These are phyloP conservation scores for Apostichopus japonicus DNA, from an alignment of 35 echinoderm and acorn worm species.

Conservation along the genomic window DNA sequence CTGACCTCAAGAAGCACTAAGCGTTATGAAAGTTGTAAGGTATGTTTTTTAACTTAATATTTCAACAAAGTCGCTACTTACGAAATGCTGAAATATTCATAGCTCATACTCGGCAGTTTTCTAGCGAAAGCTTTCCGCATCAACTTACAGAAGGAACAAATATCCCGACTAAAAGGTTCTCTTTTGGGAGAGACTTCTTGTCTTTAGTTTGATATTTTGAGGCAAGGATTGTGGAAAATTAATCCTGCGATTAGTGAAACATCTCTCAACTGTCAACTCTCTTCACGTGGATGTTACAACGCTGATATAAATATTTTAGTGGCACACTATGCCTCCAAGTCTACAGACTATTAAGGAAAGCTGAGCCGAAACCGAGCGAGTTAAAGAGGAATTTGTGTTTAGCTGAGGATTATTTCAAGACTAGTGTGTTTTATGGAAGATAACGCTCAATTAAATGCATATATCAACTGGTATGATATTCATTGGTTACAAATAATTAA, in stretches of 20 bases:
- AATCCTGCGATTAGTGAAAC: constrained; percentile 36
- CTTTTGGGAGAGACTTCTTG: constrained; percentile 12
- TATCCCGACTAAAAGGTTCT: constrained; percentile 22
- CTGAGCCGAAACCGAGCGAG: background rate
- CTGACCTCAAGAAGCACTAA: too few relatives aligned
- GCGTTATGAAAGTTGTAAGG: background rate
- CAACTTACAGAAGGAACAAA: background rate
- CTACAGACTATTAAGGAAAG: constrained; percentile 16
- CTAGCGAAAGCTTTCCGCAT: background rate
- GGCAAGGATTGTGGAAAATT: constrained; percentile 18
- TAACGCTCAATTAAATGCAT: constrained; percentile 17
- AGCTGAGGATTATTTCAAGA: background rate
- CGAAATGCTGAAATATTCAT: constrained; percentile 1
- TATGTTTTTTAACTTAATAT: constrained; percentile 1
- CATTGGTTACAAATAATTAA: constrained; percentile 31
- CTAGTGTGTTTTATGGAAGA: constrained; percentile 5
- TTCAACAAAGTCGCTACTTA: constrained; percentile 3
- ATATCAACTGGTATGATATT: background rate
- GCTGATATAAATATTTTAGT: constrained; percentile 36
- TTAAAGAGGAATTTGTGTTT: constrained; percentile 5
- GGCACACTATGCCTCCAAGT: constrained; percentile 14
- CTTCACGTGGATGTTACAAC: background rate
- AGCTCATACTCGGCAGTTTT: background rate
- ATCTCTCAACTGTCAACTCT: constrained; percentile 45
- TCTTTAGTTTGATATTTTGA: constrained; percentile 7